These are phyloP conservation scores for Camponotus floridanus DNA, from an alignment of 1,140 invertebrate species.

Conservation along the genomic window DNA sequence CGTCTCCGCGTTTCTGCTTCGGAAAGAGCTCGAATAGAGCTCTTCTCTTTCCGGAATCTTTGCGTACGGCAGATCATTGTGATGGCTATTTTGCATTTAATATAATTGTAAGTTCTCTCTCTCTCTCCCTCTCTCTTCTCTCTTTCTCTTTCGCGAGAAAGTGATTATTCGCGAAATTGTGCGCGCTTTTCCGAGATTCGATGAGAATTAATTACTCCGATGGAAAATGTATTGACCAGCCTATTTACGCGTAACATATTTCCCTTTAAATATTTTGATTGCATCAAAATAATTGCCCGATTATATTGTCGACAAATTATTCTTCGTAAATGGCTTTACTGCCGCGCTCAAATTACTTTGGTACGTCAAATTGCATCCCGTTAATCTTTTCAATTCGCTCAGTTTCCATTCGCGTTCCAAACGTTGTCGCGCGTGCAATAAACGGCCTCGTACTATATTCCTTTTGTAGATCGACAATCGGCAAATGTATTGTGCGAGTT, in stretches of 20 bases:
- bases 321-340: not conserved
- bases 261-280: conserved; percentile 21
- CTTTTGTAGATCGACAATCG: not conserved
- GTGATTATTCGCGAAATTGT: conserved; percentile 6
- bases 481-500: too few relatives aligned
- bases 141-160: too few relatives aligned
- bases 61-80: not conserved
- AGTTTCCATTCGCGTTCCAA: not conserved
- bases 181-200: not conserved
- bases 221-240: not conserved
- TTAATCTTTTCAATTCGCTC: not conserved
- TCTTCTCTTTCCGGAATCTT: not conserved
- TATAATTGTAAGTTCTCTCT: too few relatives aligned
- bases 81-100: conserved; percentile 8
- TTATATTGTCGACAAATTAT: conserved; percentile 44
- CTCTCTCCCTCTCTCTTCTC: too few relatives aligned
- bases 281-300: conserved; percentile 4
- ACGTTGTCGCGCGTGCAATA: not conserved
- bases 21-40: not conserved
- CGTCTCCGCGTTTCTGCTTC: not conserved
- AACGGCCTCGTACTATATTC: not conserved
- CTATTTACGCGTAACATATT: not conserved
- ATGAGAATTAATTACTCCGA: conserved; percentile 31
- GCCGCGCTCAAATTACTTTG: not conserved
- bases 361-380: not conserved